phyloP scores from a whole-genome alignment of 2,888 invertebrate genomes.

The Stenotaenia linearis region DNA sequence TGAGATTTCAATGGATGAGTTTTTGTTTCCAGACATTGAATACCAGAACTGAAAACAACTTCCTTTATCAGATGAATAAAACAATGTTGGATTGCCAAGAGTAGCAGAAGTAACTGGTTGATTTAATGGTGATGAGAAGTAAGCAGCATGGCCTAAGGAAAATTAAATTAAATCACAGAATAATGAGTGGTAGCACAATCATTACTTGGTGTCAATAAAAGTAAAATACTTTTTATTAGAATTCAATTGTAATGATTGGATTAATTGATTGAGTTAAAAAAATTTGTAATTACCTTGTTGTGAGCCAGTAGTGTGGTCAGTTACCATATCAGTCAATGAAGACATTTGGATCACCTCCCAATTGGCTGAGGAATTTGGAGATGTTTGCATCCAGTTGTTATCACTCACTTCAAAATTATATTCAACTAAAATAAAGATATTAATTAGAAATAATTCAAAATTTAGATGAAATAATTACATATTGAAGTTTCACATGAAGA shows the following conservation, averaged over 20 bases:
- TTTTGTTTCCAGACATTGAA: not conserved
- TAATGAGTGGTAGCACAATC: not conserved
- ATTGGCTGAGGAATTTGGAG: not conserved
- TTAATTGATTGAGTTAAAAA: no score
- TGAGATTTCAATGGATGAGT: not conserved
- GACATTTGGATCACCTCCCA: not conserved
- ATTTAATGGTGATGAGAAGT: not conserved
- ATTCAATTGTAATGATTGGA: no score
- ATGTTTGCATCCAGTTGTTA: not conserved
- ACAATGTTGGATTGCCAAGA: not conserved
- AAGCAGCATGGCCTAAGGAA: not conserved
- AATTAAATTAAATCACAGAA: not conserved
- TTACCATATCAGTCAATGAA: not conserved
- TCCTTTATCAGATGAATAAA: not conserved
- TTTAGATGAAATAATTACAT: not conserved
- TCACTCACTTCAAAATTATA: not conserved
- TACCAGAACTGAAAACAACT: not conserved
- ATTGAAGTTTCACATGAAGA: not conserved
- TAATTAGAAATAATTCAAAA: no score
- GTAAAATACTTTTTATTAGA: no score
- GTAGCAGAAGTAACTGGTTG: no score
- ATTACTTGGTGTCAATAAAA: not conserved
- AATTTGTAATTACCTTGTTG: not conserved
- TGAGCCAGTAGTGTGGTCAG: not conserved
- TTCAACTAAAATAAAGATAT: not conserved